Evolutionary conservation across 2,113 vertebrate genomes (phyloP), one percentile per base, ranked within the genome.

Genomic region (Campylomormyrus numenius): DNA sequence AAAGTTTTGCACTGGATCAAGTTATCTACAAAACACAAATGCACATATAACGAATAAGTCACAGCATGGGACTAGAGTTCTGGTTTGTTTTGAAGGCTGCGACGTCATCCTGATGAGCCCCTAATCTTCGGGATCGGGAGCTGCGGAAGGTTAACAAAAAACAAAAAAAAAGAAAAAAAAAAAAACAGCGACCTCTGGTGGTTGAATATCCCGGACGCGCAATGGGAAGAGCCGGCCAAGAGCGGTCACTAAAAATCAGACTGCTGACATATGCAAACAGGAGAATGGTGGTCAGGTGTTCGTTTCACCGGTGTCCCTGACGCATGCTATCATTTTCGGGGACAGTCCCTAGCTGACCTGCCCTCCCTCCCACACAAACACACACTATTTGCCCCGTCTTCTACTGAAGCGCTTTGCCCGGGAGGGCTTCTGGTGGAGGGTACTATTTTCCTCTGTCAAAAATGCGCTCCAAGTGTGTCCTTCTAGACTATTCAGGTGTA

Each of bases 1-100:
- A 86, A 85, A 90, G 80, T 86, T 49, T 53, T 86, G 56, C 46
- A 90, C 53, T 90, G 89, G 83, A 83, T 90, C 89, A 70, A 90
- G 4, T 87, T 84, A 86, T 46, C 85, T 87, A 45, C 46, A 90
- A 85, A 70, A 86, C 84, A 89, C 84, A 74, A n/a, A 87, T 74
- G 42, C 62, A 90, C 56, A 90, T 35, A 87, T 45, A 90, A 66
- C 31, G 56, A 46, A 35, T 24, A 89, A 70, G 27, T 74, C 45
- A 87, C 85, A 90, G 10, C 52, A 74, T 46, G 8, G 45, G 58
- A 87, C 13, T 42, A 80, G 74, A 17, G 4, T 39, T 80, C 31
- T 80, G 35, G 31, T 17, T 80, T 80, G 35, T 39, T 80, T 35
- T 80, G 35, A 42, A 80, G 74, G 31, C 31, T 35, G 35, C 35